Evolutionary conservation across 2,797 vertebrate species (phyloP).

Genomic region (Mergus octosetaceus): DNA sequence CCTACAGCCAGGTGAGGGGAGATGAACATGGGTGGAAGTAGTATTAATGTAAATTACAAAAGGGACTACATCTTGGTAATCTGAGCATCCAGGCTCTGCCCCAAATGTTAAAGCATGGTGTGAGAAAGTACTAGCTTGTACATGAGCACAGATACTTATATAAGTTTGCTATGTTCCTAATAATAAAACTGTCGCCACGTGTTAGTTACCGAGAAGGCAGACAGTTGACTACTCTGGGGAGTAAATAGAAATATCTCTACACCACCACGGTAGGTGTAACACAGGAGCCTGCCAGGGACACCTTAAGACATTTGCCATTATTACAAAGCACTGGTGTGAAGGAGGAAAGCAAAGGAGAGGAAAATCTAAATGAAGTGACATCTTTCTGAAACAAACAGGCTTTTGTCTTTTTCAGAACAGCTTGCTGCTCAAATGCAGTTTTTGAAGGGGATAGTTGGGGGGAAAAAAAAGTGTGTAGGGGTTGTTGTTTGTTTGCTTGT

Average conservation of each 20-base stretch:
- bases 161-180: neutral
- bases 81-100: neutral
- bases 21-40: neutral
- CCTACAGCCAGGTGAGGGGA: neutral
- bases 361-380: neutral
- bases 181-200: neutral
- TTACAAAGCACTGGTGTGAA: neutral
- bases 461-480: neutral
- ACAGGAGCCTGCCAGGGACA: neutral
- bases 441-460: neutral
- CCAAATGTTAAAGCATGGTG: neutral
- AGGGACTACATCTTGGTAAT: neutral
- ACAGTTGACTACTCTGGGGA: neutral
- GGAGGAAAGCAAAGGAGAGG: neutral
- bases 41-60: neutral
- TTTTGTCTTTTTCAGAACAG: neutral
- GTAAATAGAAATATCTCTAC: neutral
- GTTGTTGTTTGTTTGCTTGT: no score
- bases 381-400: neutral
- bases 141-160: neutral
- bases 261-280: neutral
- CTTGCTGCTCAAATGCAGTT: neutral
- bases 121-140: neutral
- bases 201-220: neutral
- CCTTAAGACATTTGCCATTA: neutral